Evolutionary conservation across 2,113 vertebrate genomes (phyloP).

Genomic region (Syngnathoides biaculeatus): DNA sequence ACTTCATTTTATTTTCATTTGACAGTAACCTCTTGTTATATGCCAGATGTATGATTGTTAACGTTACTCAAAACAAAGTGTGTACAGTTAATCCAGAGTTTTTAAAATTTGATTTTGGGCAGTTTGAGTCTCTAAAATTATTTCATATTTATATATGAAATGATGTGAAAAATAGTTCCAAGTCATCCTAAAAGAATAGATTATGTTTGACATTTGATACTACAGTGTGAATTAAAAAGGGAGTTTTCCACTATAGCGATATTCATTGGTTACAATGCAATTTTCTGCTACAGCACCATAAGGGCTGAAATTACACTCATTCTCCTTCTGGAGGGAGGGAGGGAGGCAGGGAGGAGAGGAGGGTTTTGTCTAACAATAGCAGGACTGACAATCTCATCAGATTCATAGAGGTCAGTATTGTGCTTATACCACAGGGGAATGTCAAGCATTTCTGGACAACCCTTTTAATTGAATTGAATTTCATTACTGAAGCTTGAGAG

Average conservation of each 20-base stretch:
- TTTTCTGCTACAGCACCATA: conserved; percentile 42
- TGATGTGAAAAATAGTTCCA: background rate
- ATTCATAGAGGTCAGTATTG: conserved; percentile 59
- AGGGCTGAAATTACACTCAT: conserved; percentile 55
- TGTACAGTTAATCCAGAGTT: background rate
- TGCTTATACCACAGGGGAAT: conserved; percentile 49
- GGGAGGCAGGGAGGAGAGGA: conserved; percentile 23
- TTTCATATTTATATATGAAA: background rate
- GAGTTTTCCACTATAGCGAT: conserved; percentile 20
- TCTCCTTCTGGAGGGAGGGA: conserved; percentile 38
- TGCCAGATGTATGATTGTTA: background rate
- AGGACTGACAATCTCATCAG: conserved; percentile 65
- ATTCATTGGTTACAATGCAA: conserved; percentile 32
- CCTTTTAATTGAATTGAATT: conserved; percentile 39
- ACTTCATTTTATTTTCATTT: background rate
- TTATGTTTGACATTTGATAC: background rate
- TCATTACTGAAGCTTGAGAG: conserved; percentile 41
- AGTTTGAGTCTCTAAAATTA: background rate
- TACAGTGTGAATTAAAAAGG: background rate
- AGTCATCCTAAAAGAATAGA: background rate
- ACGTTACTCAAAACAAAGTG: background rate
- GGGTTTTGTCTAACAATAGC: conserved; percentile 58
- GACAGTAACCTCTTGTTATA: background rate
- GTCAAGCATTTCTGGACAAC: conserved; percentile 61
- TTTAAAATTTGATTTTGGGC: background rate